Conservation (phyloP, 2,797 vertebrate genomes). For the Spinibarbus caldwelli region DNA sequence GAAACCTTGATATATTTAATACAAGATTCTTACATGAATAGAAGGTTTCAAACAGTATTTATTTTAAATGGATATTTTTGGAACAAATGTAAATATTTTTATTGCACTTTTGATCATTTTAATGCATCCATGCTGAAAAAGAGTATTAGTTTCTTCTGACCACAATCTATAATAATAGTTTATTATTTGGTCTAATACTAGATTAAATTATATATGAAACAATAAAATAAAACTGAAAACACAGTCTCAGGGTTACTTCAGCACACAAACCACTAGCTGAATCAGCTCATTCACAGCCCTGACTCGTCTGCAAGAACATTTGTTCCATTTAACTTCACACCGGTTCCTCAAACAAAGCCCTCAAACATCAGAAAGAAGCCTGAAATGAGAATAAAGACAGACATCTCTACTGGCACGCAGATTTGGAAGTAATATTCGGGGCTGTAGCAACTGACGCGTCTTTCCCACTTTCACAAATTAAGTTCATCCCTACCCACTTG, state of each 20-base stretch:
- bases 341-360: conserved; percentile 12
- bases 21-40: background rate
- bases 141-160: background rate
- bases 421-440: background rate
- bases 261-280: background rate
- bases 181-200: background rate
- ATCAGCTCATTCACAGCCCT: background rate
- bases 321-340: conserved; percentile 4
- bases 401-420: background rate
- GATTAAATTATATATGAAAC: background rate
- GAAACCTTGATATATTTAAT: background rate
- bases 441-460: background rate
- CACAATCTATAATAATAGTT: background rate
- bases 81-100: background rate
- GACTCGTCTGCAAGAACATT: conserved; percentile 17
- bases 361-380: conserved; percentile 41
- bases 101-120: background rate
- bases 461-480: background rate
- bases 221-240: background rate
- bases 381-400: conserved; percentile 23
- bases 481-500: background rate
- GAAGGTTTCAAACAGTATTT: background rate
- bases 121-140: background rate
- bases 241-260: background rate
- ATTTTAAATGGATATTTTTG: background rate